Conservation (phyloP, 2,888 invertebrate species). For the Cordilura impudica region DNA sequence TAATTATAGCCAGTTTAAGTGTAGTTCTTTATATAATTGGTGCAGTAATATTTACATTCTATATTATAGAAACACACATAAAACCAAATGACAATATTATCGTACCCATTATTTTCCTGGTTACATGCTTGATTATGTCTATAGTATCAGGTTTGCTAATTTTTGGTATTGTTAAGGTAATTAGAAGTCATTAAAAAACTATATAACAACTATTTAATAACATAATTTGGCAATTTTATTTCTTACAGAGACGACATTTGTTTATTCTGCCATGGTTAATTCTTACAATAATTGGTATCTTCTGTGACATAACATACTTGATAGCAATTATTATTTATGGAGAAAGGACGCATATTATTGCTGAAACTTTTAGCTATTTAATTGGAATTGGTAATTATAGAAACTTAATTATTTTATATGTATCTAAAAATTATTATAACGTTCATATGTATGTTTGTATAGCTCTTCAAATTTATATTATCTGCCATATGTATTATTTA, state of each 20-base stretch:
- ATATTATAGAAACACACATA: background rate
- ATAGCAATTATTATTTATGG: background rate
- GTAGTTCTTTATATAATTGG: constrained; percentile 21
- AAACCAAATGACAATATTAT: background rate
- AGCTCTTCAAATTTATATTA: constrained; percentile 26
- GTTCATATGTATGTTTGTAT: background rate
- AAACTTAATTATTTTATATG: background rate
- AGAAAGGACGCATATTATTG: background rate
- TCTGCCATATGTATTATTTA: background rate
- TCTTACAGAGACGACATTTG: background rate
- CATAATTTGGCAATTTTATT: too few relatives aligned
- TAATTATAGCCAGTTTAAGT: constrained; percentile 35
- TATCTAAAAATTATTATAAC: background rate
- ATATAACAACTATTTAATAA: background rate
- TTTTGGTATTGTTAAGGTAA: constrained; percentile 36
- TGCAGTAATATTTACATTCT: constrained; percentile 18
- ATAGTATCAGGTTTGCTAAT: constrained; percentile 22
- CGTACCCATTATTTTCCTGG: constrained; percentile 4
- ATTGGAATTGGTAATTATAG: constrained; percentile 19
- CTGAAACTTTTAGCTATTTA: constrained; percentile 10
- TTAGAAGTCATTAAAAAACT: background rate
- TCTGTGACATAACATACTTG: constrained; percentile 28
- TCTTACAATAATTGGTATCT: constrained; percentile 1
- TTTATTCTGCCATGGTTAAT: constrained; percentile 28
- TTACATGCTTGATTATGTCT: constrained; percentile 28